Conservation (phyloP, 1,140 invertebrate species). For the Hyposmocoma kahamanoa region DNA sequence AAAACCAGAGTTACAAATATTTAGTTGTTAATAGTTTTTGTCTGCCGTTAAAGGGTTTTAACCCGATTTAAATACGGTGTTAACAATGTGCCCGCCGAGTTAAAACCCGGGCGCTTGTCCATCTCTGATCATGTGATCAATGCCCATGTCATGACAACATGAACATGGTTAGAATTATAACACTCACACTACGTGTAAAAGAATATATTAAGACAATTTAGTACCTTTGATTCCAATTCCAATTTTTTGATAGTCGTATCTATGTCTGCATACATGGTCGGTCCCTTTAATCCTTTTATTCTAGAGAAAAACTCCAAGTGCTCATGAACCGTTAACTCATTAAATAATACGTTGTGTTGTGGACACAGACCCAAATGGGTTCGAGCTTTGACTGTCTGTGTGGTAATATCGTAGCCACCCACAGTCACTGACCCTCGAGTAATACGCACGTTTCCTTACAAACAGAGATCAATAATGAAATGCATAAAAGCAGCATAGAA, state of each 20-base stretch:
- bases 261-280: slow-evolving; percentile 70
- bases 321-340: slow-evolving; percentile 91
- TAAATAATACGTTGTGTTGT: slow-evolving; percentile 96
- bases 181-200: no score
- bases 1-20: no score
- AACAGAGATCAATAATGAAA: not conserved
- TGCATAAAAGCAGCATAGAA: not conserved
- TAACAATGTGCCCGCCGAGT: no score
- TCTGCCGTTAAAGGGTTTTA: no score
- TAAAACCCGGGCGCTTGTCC: no score
- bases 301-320: slow-evolving; percentile 91
- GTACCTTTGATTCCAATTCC: slow-evolving; percentile 55
- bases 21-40: no score
- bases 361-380: slow-evolving; percentile 90
- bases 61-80: no score
- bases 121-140: no score
- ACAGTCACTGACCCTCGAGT: slow-evolving; percentile 81
- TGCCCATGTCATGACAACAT: no score
- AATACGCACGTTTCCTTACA: slow-evolving; percentile 62
- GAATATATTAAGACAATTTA: no score
- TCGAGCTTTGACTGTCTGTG: slow-evolving; percentile 74
- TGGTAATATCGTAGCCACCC: slow-evolving; percentile 80
- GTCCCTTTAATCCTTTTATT: slow-evolving; percentile 80
- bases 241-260: slow-evolving; percentile 48
- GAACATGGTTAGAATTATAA: no score